Evolutionary conservation across 2,888 invertebrate species (phyloP), one percentile per base, ranked within the genome.

Genomic region (Synanthedon tipuliformis): DNA sequence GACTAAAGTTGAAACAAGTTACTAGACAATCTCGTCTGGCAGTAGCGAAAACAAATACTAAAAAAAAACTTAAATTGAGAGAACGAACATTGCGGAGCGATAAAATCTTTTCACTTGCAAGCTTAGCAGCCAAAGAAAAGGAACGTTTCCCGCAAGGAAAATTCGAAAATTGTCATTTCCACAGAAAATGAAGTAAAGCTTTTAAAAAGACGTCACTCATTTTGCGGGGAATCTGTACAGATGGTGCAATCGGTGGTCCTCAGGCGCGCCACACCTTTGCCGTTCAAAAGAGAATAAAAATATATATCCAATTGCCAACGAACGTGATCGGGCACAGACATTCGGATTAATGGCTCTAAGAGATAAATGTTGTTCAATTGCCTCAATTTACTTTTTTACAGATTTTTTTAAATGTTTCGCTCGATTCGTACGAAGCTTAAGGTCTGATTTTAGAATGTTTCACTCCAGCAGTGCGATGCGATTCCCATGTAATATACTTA

Each of bases 291-390:
- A 59, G 59, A 63, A 60, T 60, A 59, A 63, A 63, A 68, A 66
- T 13, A 41, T 13, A 41, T 13, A 66, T 58, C 61, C 63, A 62
- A 62, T 64, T 58, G 59, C 60, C 60, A 60, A 62, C 60, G 60
- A 59, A 65, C 64, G 65, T 66, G 71, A 69, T 68, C 64, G 62
- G 60, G 58, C 59, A 52, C 58, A 54, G 64, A 65, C 66, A 62
- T 68, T 65, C 59, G 62, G 64, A 69, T 71, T 72, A 73, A 71
- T 72, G 68, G 69, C 61, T 64, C 60, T 55, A 53, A 58, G 56
- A 60, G 66, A 68, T 63, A 66, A 68, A 63, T 56, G 58, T 56
- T 59, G 60, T 63, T 61, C 65, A 54, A 68, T 67, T 61, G 63
- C 52, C 62, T 34, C 45, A 45, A 45, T n/a, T 15, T 15, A 45